phyloP scores from a whole-genome alignment of 2,888 invertebrate genomes.

The Ennomos erosarius region DNA sequence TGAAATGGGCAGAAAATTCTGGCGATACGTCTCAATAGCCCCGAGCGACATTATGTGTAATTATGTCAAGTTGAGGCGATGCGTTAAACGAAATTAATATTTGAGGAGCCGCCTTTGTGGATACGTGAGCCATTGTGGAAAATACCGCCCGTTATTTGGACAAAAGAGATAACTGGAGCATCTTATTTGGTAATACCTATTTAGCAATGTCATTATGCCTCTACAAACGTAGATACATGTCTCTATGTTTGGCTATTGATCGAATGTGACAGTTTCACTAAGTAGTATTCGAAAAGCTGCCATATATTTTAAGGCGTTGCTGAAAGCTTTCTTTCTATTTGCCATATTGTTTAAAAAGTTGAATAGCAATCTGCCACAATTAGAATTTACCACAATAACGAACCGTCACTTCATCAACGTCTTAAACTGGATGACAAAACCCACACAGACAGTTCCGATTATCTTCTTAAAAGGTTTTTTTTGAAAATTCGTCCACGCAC shows the following conservation, averaged over 20 bases:
- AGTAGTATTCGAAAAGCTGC: neutral
- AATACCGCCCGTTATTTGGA: slow-evolving; percentile 18
- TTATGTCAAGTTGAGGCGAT: slow-evolving; percentile 58
- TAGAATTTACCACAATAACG: neutral
- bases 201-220: slow-evolving; percentile 18
- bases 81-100: slow-evolving; percentile 55
- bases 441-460: slow-evolving; percentile 47
- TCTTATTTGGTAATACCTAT: slow-evolving; percentile 26
- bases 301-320: neutral
- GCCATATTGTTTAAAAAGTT: too few species aligned
- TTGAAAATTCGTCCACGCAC: slow-evolving; percentile 48
- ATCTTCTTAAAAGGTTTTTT: slow-evolving; percentile 49
- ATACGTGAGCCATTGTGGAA: neutral
- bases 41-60: slow-evolving; percentile 64
- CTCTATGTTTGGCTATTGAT: slow-evolving; percentile 14
- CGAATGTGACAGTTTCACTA: slow-evolving; percentile 1
- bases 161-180: slow-evolving; percentile 29
- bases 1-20: slow-evolving; percentile 78
- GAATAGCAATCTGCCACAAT: too few species aligned
- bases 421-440: slow-evolving; percentile 36
- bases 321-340: too few species aligned
- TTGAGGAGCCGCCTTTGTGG: slow-evolving; percentile 23
- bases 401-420: slow-evolving; percentile 4
- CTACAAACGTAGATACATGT: slow-evolving; percentile 5
- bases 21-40: slow-evolving; percentile 66